Evolutionary conservation across 1,140 invertebrate genomes (phyloP).

Genomic region (Orussus abietinus): DNA sequence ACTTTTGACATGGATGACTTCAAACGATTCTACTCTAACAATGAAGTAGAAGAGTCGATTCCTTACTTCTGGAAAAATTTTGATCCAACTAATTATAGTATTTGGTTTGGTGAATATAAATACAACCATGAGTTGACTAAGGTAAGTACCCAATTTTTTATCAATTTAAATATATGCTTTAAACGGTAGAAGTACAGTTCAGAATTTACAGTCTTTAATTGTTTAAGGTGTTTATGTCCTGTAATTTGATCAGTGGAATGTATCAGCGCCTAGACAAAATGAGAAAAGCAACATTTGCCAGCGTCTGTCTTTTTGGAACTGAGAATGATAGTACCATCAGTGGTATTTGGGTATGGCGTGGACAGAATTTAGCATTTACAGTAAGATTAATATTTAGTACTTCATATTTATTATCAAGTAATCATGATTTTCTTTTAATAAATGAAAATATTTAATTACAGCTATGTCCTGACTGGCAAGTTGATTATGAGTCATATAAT

Average conservation of each 20-base stretch:
- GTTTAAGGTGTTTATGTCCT: conserved; percentile 53
- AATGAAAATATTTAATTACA: conserved; percentile 44
- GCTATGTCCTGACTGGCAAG: conserved; percentile 87
- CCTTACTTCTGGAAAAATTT: conserved; percentile 99
- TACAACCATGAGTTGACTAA: conserved; percentile 89
- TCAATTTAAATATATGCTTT: conserved; percentile 2
- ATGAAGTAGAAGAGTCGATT: conserved; percentile 89
- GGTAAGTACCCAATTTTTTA: no score
- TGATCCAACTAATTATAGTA: conserved; percentile 93
- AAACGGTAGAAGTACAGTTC: conserved; percentile 53
- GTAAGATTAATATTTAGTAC: conserved; percentile 52
- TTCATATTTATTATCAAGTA: neutral
- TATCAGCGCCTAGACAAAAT: conserved; percentile 97
- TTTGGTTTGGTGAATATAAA: conserved; percentile 98
- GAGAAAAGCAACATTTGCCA: conserved; percentile 94
- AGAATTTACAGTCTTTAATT: conserved; percentile 17
- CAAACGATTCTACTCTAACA: conserved; percentile 96
- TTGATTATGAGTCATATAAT: conserved; percentile 95
- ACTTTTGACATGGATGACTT: conserved; percentile 96
- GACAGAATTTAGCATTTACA: conserved; percentile 88
- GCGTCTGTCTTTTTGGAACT: conserved; percentile 87
- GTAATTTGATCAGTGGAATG: conserved; percentile 68
- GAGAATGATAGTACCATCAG: conserved; percentile 92
- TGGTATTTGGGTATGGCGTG: conserved; percentile 96
- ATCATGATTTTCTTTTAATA: conserved; percentile 1